Base-by-base conservation (phyloP, 2,113 vertebrate species). In the Opisthocomus hoazin region DNA sequence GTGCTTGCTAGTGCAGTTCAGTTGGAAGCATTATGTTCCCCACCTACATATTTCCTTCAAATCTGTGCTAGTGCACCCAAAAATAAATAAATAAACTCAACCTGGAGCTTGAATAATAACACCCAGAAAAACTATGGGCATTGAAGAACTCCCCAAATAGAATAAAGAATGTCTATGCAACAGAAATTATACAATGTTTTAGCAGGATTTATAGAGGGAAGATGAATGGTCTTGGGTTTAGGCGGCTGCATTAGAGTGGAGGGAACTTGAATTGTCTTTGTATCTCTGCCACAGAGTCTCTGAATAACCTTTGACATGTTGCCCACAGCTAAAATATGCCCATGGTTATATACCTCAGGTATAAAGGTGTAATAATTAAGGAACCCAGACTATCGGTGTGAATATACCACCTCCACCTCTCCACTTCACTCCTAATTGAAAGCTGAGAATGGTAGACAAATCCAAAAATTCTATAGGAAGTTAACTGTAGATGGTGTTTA, bases 11-110 rank as follows among this genome's bases (percentile, higher is more conserved):
- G 92, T 87, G 91, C 24, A 3, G 81, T 96, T 97, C 93, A 95
- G 0, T 79, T 97, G 93, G 94, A 97, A 96, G 84, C 74, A 93
- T 96, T 96, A 93, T 95, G 93, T 96, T 97, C 87, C 69, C 91
- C 82, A 96, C 94, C 90, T 92, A 96, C 76, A 27, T 86, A 82
- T 94, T 97, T 96, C 70, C 81, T 90, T 98, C 94, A 97, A 94
- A 96, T 86, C n/a, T 80, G 12, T 85, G 77, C 37, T 74, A 90
- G 45, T 85, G 37, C 15, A 78, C 53, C 22, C 12, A 13, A 58
- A 91, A 92, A 77, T 63, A 78, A 82, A 50, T 43, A 66, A 89
- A 93, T 64, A 95, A 94, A 80, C 17, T 65, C 56, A 94, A 80
- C 60, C 58, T 48, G 53, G 17, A 92, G 29, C 45, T 93, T 73